These are phyloP conservation scores for Atractosteus spatula DNA, from an alignment of 2,113 vertebrate species.

Conservation along the genomic window DNA sequence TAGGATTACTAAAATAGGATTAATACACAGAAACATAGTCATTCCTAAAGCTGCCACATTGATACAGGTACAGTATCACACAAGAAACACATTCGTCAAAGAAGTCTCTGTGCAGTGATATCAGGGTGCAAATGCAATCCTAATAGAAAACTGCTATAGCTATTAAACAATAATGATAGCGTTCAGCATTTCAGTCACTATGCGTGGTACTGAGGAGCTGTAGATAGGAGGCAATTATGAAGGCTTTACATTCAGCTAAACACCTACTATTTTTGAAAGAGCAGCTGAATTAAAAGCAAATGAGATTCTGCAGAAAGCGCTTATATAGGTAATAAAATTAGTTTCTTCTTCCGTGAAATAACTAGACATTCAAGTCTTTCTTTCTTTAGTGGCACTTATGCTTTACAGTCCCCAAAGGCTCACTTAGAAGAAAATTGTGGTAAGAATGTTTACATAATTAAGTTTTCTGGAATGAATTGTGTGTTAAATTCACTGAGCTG, in stretches of 20 bases:
- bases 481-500: conserved; percentile 3
- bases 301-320: neutral
- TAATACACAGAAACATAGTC: too few relatives aligned
- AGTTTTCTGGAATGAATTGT: conserved; percentile 7
- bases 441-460: conserved; percentile 5
- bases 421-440: neutral
- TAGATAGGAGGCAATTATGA: neutral
- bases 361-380: neutral
- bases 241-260: conserved; percentile 4
- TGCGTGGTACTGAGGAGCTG: neutral
- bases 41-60: too few relatives aligned
- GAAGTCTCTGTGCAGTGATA: too few relatives aligned
- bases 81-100: too few relatives aligned
- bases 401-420: neutral
- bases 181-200: neutral
- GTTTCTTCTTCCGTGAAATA: neutral
- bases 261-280: conserved; percentile 1
- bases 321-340: neutral
- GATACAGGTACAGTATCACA: too few relatives aligned
- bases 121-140: too few relatives aligned
- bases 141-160: too few relatives aligned
- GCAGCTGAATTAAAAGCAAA: neutral
- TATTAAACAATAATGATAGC: too few relatives aligned
- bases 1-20: too few relatives aligned
- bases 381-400: neutral